Base-by-base conservation (phyloP, 2,888 invertebrate genomes). In the Barypeithes pellucidus region DNA sequence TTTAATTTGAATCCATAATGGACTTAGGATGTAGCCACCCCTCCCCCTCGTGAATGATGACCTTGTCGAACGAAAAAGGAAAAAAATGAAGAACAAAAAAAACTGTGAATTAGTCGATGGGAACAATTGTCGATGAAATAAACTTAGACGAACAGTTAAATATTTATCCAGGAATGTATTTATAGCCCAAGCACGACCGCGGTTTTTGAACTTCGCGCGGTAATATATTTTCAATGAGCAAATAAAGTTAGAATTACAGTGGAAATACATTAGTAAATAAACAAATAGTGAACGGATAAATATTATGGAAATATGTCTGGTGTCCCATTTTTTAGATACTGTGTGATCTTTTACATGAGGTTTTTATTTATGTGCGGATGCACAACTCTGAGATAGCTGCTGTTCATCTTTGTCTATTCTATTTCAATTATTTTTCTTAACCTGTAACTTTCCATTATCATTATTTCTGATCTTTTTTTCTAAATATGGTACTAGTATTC, bases 201-300 rank as follows among this genome's bases (percentile, higher is more conserved):
- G 52, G 52, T 52, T 52, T 52, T 52, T 52, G 52, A 52, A 24
- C 52, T 52, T 52, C 29, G n/a, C 29, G 14, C 2, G 29, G 29
- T 52, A 29, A 14, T 29, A 11, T 0, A 29, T 29, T 52, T 52
- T 14, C 12, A 52, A 52, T 24, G 12, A 52, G 52, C 52, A 52
- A 29, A 52, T 52, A 52, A 52, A 14, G 29, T 52, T n/a, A 52
- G 29, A 29, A n/a, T 1, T 3, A 43, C 41, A 24, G 60, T 60
- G 24, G 41, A 60, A 60, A 60, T 60, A n/a, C 20, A 60, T 60
- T 43, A 43, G 24, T 43, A 60, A 60, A 60, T 24, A 60, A 60
- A 60, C 18, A 60, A 60, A 60, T 60, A 60, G 60, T 60, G 4
- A 14, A 14, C n/a, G 12, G 12, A 18, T 60, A 60, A 60, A 60